Base-by-base conservation (phyloP, 2,797 vertebrate species). In the Borostomias antarcticus region DNA sequence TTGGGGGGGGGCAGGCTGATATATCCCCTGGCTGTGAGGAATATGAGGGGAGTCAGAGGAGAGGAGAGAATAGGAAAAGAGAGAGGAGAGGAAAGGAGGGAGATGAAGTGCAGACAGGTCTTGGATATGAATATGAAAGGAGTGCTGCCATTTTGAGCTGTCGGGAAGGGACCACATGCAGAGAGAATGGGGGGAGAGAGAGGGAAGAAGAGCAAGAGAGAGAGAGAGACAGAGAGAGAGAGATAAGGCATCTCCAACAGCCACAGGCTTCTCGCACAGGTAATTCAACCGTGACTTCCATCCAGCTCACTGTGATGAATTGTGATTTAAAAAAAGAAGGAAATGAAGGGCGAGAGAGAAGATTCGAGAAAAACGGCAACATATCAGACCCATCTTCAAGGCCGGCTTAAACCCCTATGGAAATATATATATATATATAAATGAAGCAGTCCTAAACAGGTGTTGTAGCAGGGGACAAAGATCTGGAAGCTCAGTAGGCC, bases 91-190 rank as follows among this genome's bases (percentile, higher is more conserved):
- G 48, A 61, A 52, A 32, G 28, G 60, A 53, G 37, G 50, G 33
- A 60, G 7, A 15, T 45, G n/a, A 45, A 45, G 40, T n/a, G n/a
- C n/a, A n/a, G 15, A 45, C 40, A 45, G 40, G 40, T 5, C 40
- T 45, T 5, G 15, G 17, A 17, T 45, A 3, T n/a, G 40, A 17
- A 17, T 15, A 17, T 5, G 15, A n/a, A 45, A 45, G 15, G n/a
- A 65, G 32, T 45, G 51, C 21, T n/a, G 74, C 69, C 75, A 74
- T 85, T 85, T 77, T 70, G 23, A 64, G 70, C 64, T 70, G 80
- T 82, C 74, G 81, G 76, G 76, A 74, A 69, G 58, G 70, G 35
- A 29, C 62, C 35, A 57, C 64, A 74, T 23, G 28, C 56, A 47
- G 62, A 29, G 1, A 2, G 28, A 30, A 54, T 29, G 15, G n/a